Percentiles rank a stretch among this genome's conserved stretches.
phyloP scores from a whole-genome alignment of 35 echinoderm and acorn worm species.

The Ptychodera flava region DNA sequence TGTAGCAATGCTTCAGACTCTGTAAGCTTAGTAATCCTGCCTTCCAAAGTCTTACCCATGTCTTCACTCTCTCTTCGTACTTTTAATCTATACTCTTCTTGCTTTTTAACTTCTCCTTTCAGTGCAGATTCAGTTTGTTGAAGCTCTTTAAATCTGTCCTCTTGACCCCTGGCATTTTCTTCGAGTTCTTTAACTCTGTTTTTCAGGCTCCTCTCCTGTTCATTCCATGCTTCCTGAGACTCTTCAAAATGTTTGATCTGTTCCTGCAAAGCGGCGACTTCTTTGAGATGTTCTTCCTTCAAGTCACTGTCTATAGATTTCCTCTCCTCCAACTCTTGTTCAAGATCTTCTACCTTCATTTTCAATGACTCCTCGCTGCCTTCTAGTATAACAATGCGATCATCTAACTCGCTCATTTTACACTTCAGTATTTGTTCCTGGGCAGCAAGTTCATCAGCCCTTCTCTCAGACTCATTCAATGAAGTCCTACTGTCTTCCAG shows the following conservation, averaged over 20 bases:
- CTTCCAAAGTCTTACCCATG: background rate
- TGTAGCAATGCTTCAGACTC: background rate
- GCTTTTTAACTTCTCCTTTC: slow-evolving; percentile 8
- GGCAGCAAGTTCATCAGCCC: background rate
- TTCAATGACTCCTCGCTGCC: background rate
- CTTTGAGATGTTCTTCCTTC: background rate
- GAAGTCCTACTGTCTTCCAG: background rate
- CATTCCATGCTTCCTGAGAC: background rate
- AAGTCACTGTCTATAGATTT: slow-evolving; percentile 20
- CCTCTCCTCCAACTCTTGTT: slow-evolving; percentile 11
- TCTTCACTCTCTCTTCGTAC: background rate
- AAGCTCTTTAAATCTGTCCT: background rate
- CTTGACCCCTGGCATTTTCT: background rate
- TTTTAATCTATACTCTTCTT: slow-evolving; percentile 4
- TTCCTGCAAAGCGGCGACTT: slow-evolving; percentile 16
- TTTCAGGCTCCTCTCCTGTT: background rate
- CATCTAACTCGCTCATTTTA: background rate
- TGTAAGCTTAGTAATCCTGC: background rate
- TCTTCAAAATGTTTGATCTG: slow-evolving; percentile 27
- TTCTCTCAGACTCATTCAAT: background rate
- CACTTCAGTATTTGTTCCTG: background rate
- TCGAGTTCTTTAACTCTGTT: background rate
- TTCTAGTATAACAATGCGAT: background rate
- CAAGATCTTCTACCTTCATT: background rate
- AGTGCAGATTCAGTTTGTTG: slow-evolving; percentile 12